Conservation (phyloP, 35 echinoderm and acorn worm genomes). For the Lytechinus variegatus region DNA sequence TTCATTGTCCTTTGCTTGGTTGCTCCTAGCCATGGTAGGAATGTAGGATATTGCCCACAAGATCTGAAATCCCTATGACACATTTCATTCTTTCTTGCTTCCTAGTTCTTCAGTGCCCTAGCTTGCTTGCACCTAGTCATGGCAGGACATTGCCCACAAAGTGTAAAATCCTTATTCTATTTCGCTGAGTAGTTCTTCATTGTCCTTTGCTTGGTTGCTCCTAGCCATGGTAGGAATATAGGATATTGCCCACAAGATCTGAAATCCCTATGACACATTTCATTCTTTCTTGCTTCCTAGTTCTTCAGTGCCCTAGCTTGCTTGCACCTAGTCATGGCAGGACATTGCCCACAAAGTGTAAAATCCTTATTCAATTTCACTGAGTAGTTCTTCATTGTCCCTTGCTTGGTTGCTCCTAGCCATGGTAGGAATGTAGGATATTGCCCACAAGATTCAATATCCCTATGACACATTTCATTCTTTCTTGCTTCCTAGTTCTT, state of each 20-base stretch:
- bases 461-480: background rate
- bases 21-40: background rate
- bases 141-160: too few species aligned
- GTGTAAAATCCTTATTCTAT: too few species aligned
- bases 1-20: too few species aligned
- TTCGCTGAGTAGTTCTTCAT: too few species aligned
- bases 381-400: too few species aligned
- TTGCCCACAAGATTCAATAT: background rate
- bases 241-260: background rate
- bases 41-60: background rate
- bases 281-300: background rate
- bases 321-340: background rate
- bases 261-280: background rate
- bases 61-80: background rate
- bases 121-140: background rate
- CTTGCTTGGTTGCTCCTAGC: too few species aligned
- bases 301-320: background rate
- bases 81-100: background rate
- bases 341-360: too few species aligned
- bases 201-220: too few species aligned
- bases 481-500: too few species aligned
- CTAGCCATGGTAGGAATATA: background rate
- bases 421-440: background rate
- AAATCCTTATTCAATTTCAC: too few species aligned
- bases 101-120: background rate